These are phyloP conservation scores for Euura lappo DNA, from an alignment of 1,140 invertebrate genomes.

Conservation along the genomic window DNA sequence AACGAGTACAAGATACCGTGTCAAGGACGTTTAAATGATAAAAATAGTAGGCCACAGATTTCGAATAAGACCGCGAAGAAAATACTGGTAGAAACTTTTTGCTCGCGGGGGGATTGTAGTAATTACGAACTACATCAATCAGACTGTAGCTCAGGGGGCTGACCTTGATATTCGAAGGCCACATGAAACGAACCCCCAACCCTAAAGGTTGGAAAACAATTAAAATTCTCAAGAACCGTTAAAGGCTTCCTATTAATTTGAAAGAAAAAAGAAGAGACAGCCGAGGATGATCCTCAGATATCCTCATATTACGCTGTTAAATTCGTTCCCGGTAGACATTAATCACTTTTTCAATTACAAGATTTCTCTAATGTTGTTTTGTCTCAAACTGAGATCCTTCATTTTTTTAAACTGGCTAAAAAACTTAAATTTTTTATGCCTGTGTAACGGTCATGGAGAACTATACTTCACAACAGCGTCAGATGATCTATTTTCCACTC, in stretches of 20 bases:
- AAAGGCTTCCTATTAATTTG: neutral
- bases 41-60: neutral
- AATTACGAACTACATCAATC: conserved; percentile 7
- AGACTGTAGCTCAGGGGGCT: neutral
- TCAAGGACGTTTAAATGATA: neutral
- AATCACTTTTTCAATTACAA: too few species aligned
- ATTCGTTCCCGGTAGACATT: too few species aligned
- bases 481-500: too few species aligned
- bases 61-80: neutral
- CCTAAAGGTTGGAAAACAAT: neutral
- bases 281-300: neutral
- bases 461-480: too few species aligned
- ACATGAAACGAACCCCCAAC: neutral
- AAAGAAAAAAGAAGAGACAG: too few species aligned
- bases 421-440: too few species aligned
- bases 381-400: too few species aligned
- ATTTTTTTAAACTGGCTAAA: too few species aligned
- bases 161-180: conserved; percentile 1
- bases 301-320: too few species aligned
- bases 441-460: too few species aligned
- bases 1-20: neutral
- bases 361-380: too few species aligned
- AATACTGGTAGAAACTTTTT: neutral
- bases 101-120: neutral
- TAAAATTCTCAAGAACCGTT: neutral